Evolutionary conservation across 1,140 invertebrate species (phyloP).

Genomic region (Papilio aristodemus): DNA sequence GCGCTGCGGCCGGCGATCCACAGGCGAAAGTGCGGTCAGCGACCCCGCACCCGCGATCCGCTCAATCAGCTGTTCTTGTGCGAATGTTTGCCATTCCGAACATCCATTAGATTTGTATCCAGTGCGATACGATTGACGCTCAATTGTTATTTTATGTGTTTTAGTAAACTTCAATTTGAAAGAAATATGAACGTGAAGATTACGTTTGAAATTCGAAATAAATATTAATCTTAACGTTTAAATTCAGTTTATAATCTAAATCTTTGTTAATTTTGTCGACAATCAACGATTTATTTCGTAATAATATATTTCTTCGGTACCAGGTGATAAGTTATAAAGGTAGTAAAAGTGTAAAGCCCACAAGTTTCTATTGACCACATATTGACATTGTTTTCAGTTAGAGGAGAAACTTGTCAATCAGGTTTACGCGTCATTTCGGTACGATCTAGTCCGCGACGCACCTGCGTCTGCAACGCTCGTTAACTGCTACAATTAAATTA

Average conservation of each 20-base stretch:
- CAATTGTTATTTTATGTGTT: background rate
- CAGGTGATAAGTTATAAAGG: background rate
- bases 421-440: constrained; percentile 52
- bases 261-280: no score
- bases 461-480: constrained; percentile 31
- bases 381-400: constrained; percentile 36
- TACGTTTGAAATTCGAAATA: no score
- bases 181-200: no score
- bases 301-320: background rate
- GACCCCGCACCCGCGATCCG: constrained; percentile 65
- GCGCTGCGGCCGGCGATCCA: constrained; percentile 55
- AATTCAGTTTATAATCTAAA: no score
- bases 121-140: background rate
- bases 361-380: constrained; percentile 9
- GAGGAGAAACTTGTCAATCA: constrained; percentile 45
- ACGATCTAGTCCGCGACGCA: background rate
- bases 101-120: constrained; percentile 38
- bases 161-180: no score
- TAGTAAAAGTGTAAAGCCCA: constrained; percentile 12
- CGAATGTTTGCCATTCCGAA: constrained; percentile 34
- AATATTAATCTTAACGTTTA: no score
- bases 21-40: constrained; percentile 73
- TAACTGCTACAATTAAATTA: constrained; percentile 9
- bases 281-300: no score
- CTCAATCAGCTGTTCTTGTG: constrained; percentile 72